Base-by-base conservation (phyloP, 2,888 invertebrate species). In the Diloba caeruleocephala region DNA sequence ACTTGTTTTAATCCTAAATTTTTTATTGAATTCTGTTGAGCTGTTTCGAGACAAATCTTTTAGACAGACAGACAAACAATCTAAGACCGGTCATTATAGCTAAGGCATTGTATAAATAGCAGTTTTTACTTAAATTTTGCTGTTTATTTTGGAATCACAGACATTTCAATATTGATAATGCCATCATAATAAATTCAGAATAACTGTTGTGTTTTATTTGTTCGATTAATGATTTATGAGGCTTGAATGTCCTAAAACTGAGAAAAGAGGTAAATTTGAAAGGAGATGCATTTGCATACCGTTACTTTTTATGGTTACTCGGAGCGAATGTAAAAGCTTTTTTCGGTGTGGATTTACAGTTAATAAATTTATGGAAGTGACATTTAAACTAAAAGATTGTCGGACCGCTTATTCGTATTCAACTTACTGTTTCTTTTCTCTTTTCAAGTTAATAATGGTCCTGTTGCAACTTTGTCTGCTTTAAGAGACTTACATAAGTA, bases 401-500 rank as follows among this genome's bases (percentile, higher is more conserved):
- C 0, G 31, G n/a, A 7, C 13, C 5, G 0, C 5, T 32, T 9
- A 28, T 10, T 6, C 17, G 19, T 15, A 31, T 43, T 26, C 2
- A 2, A 52, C 19, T 46, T 34, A 65, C 23, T 9, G 26, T 5
- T 33, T 42, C 15, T 48, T 45, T 60, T 62, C 19, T 43, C 36
- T 61, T 74, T 74, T 28, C 71, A 77, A 69, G 76, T 76, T 76
- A 69, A 36, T 31, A 19, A 44, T 29, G 29, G 41, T 14, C 3
- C 15, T 15, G 4, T 21, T 13, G 25, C 1, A 3, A 26, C 14
- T 12, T 13, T 9, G 4, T 31, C 17, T 26, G 19, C 3, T 0
- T 6, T n/a, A 2, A 10, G n/a, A 28, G 23, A 23, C 34, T 19
- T 43, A 61, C 1, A 12, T 28, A 32, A 38, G 2, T 7, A 17